A percentile compares a stretch with the other conserved stretches of the same genome.
Evolutionary conservation across 1,140 invertebrate genomes (phyloP).

Genomic region (Cepaea nemoralis): DNA sequence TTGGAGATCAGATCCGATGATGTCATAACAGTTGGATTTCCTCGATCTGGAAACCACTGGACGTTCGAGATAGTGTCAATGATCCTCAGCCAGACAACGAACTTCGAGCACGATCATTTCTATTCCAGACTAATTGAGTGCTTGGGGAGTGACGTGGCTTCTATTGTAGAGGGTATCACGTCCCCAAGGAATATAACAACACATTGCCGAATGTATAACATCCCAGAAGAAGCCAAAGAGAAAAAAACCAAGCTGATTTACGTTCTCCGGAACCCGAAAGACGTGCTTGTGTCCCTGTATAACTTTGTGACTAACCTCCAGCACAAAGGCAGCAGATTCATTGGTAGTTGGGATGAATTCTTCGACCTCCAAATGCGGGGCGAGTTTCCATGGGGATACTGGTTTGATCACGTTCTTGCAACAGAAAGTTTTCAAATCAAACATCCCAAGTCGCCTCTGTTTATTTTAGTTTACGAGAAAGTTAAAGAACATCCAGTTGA

Average conservation of each 20-base stretch:
- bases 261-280: neutral
- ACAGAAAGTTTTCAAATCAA: neutral
- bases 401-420: conserved; percentile 12
- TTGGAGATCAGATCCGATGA: neutral
- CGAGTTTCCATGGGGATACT: neutral
- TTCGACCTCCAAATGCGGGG: neutral
- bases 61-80: neutral
- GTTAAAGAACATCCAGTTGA: neutral
- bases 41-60: conserved; percentile 18
- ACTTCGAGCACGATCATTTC: neutral
- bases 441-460: neutral
- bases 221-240: neutral
- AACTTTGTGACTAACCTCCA: neutral
- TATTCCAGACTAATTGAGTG: neutral
- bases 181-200: neutral
- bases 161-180: neutral
- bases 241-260: neutral
- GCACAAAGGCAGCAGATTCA: neutral
- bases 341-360: neutral
- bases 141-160: neutral
- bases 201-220: neutral
- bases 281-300: neutral
- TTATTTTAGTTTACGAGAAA: neutral
- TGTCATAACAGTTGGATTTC: neutral
- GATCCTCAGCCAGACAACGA: neutral